These are phyloP conservation scores for Coturnix japonica DNA, from an alignment of 2,113 vertebrate species.

Conservation along the genomic window DNA sequence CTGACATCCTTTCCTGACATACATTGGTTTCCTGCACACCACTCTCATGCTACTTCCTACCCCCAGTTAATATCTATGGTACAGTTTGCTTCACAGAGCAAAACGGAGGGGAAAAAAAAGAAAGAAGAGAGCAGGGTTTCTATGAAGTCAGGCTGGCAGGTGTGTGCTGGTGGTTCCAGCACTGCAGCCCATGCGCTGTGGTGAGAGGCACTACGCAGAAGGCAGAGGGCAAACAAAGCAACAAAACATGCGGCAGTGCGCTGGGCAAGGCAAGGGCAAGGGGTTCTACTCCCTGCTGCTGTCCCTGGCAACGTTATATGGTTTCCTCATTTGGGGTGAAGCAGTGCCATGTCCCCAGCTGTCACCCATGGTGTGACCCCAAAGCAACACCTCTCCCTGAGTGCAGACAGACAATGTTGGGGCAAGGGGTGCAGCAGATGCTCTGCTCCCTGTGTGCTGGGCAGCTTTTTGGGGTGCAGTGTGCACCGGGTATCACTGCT, in stretches of 20 bases:
- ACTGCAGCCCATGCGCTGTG: background rate
- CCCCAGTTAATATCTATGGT: accelerated
- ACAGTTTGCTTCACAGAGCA: accelerated
- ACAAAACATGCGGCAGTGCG: background rate
- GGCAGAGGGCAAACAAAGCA: background rate
- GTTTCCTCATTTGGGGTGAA: accelerated
- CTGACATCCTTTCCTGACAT: conserved; percentile 49
- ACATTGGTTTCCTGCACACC: background rate
- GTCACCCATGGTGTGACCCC: background rate
- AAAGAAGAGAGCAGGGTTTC: background rate
- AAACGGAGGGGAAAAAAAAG: too few species aligned
- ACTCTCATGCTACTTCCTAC: background rate
- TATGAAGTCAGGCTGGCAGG: background rate
- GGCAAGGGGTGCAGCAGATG: background rate
- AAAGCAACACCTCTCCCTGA: background rate
- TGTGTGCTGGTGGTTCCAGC: background rate
- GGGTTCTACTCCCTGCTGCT: background rate
- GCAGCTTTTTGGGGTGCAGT: background rate
- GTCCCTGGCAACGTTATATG: background rate
- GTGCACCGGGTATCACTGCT: accelerated
- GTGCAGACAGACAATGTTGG: background rate
- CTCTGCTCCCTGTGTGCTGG: accelerated
- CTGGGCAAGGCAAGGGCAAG: background rate
- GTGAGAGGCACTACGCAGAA: background rate
- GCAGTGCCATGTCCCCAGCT: accelerated